These are phyloP conservation scores for Eutolmus rufibarbis DNA, from an alignment of 2,888 invertebrate species.

Conservation along the genomic window DNA sequence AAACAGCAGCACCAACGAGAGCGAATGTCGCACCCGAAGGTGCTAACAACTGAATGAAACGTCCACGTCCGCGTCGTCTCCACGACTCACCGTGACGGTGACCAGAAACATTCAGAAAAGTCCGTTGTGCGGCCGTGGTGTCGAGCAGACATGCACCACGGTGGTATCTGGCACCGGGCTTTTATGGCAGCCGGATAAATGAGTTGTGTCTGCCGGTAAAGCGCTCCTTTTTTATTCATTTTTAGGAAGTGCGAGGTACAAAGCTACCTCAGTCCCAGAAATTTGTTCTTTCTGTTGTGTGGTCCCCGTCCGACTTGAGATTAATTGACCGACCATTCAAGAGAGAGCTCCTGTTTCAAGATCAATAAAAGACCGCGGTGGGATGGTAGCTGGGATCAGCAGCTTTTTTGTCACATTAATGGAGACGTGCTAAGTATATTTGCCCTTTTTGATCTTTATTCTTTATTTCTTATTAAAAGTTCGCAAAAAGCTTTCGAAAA, in stretches of 20 bases:
- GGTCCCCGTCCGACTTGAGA: not conserved
- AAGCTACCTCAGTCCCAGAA: not conserved
- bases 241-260: not conserved
- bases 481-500: not conserved
- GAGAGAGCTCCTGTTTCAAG: conserved; percentile 7
- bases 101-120: not conserved
- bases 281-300: conserved; percentile 8
- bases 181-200: conserved; percentile 20
- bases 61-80: not conserved
- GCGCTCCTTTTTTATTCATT: not conserved
- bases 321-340: conserved; percentile 25
- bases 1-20: conserved; percentile 8
- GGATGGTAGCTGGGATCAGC: not conserved
- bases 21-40: conserved; percentile 2
- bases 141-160: not conserved
- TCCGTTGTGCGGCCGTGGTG: not conserved
- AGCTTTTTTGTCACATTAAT: not conserved
- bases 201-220: not conserved
- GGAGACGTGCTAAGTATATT: not conserved
- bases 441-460: not conserved
- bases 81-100: conserved; percentile 8
- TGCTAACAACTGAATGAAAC: conserved; percentile 33
- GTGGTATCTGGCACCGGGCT: conserved; percentile 18
- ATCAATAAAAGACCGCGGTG: not conserved
- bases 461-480: not conserved